A percentile compares a stretch with the other conserved stretches of the same genome.
phyloP scores from a whole-genome alignment of 2,888 invertebrate genomes.

The Cataglyphis cursor region DNA sequence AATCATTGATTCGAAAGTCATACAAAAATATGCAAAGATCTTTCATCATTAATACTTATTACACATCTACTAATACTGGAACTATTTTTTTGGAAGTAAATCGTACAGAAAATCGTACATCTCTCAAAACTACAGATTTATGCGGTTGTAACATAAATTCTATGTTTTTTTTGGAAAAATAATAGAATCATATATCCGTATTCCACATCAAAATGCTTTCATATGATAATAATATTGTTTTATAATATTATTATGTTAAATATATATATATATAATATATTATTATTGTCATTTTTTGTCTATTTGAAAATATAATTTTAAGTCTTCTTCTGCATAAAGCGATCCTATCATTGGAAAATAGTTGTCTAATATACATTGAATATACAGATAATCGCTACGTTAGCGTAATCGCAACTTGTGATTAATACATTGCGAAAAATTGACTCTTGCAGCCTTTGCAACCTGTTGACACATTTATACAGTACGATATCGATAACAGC shows the following conservation, averaged over 20 bases:
- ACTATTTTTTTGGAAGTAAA: slow-evolving; percentile 30
- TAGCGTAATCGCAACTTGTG: slow-evolving; percentile 13
- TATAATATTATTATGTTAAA: slow-evolving; percentile 2
- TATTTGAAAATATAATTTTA: slow-evolving; percentile 40
- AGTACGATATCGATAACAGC: slow-evolving; percentile 7
- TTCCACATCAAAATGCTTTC: background rate
- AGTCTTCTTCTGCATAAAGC: slow-evolving; percentile 26
- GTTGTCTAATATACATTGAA: slow-evolving; percentile 14
- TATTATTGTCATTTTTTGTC: slow-evolving; percentile 36
- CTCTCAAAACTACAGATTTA: background rate
- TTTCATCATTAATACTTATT: background rate
- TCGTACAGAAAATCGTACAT: background rate
- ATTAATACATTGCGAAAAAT: slow-evolving; percentile 33
- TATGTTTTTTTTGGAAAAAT: background rate
- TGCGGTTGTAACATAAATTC: background rate
- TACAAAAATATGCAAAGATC: slow-evolving; percentile 29
- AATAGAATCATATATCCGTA: slow-evolving; percentile 1
- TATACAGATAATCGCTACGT: slow-evolving; percentile 26
- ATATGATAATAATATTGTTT: slow-evolving; percentile 7
- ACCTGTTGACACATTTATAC: slow-evolving; percentile 21
- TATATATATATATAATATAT: background rate
- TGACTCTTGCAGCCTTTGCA: slow-evolving; percentile 43
- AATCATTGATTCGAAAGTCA: background rate
- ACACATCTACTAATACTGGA: slow-evolving; percentile 45
- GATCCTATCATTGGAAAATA: slow-evolving; percentile 34